These are phyloP conservation scores for Xenus cinereus DNA, from an alignment of 2,113 vertebrate genomes.

Conservation along the genomic window DNA sequence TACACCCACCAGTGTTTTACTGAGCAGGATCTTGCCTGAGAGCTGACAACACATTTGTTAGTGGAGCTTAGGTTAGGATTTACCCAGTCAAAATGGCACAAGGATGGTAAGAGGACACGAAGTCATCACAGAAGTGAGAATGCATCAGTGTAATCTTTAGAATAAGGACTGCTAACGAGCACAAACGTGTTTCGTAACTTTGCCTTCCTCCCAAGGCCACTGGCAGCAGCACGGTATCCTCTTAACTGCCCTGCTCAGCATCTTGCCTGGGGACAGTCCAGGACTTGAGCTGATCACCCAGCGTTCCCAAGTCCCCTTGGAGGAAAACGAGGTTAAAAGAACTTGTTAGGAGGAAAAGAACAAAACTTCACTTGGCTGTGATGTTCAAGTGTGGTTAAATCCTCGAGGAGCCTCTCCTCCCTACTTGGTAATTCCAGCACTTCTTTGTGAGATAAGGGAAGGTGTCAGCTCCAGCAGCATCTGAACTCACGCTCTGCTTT, in stretches of 20 bases:
- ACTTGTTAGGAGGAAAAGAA: background rate
- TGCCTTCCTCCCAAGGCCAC: background rate
- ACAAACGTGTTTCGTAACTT: background rate
- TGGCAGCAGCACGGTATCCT: background rate
- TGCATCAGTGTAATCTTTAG: background rate
- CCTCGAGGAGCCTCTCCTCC: background rate
- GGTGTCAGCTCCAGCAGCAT: background rate
- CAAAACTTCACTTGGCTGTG: background rate
- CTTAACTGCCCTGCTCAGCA: background rate
- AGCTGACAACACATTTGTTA: background rate
- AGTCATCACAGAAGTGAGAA: background rate
- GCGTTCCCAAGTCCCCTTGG: background rate
- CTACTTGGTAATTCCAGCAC: background rate
- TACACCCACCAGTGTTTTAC: background rate
- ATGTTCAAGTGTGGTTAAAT: background rate
- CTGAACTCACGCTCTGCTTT: background rate
- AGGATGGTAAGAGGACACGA: background rate
- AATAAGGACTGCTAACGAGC: background rate
- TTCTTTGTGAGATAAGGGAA: conserved; percentile 20
- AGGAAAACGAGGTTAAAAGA: background rate
- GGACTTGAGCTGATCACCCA: background rate
- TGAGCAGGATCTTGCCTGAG: background rate
- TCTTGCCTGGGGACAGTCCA: background rate
- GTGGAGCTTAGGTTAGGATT: background rate
- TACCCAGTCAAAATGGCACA: background rate